Evolutionary conservation across 1,140 invertebrate species (phyloP).

Genomic region (Saccostrea glomerata): DNA sequence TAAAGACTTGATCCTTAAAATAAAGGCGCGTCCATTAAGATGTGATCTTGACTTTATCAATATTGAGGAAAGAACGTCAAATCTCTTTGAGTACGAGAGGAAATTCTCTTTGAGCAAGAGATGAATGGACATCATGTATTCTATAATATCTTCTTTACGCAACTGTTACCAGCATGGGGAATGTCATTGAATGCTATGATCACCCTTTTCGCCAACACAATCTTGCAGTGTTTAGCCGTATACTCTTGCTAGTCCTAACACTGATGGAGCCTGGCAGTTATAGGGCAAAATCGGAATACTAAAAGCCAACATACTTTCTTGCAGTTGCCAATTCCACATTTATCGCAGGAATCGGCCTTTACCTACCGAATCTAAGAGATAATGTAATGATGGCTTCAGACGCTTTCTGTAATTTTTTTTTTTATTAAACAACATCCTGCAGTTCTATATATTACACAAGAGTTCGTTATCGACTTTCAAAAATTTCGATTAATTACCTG

Average conservation of each 20-base stretch:
- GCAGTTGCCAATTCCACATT: conserved; percentile 27
- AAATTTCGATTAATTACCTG: conserved; percentile 12
- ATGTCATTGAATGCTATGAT: conserved; percentile 29
- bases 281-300: conserved; percentile 13
- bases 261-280: conserved; percentile 5
- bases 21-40: conserved; percentile 27
- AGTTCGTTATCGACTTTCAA: neutral
- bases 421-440: conserved; percentile 34
- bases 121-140: conserved; percentile 32
- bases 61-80: conserved; percentile 23
- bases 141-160: conserved; percentile 36
- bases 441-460: conserved; percentile 5
- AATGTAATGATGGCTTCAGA: conserved; percentile 10
- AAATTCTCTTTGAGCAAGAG: conserved; percentile 1
- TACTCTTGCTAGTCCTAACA: neutral
- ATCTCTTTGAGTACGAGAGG: conserved; percentile 29
- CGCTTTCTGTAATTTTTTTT: conserved; percentile 13
- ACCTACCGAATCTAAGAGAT: conserved; percentile 22
- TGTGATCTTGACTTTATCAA: conserved; percentile 30
- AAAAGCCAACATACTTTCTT: conserved; percentile 17
- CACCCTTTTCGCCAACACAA: neutral
- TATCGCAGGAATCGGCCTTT: conserved; percentile 16
- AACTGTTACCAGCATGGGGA: conserved; percentile 20
- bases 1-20: conserved; percentile 35
- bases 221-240: neutral